Conservation (phyloP, 2,113 vertebrate species). For the Psilopsiagon aurifrons region DNA sequence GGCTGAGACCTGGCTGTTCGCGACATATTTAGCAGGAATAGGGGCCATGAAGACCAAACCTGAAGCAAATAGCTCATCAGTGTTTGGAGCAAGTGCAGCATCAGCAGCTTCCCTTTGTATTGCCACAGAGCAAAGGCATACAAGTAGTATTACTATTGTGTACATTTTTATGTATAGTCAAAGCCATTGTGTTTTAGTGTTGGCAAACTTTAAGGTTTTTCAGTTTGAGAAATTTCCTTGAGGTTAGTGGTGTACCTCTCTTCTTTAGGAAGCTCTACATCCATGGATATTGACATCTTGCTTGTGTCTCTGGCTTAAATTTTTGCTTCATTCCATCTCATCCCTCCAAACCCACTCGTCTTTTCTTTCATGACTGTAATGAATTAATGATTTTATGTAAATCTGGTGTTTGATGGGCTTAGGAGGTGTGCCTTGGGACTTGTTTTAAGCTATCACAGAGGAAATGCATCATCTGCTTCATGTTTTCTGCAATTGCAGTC, state of each 20-base stretch:
- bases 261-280: not conserved
- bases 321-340: not conserved
- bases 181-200: not conserved
- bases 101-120: not conserved
- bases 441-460: conserved; percentile 49
- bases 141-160: not conserved
- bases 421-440: conserved; percentile 29
- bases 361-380: conserved; percentile 36
- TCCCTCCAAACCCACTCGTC: not conserved
- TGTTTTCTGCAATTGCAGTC: not conserved
- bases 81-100: not conserved
- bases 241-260: not conserved
- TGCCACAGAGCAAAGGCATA: not conserved
- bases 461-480: conserved; percentile 46
- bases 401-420: conserved; percentile 35
- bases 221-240: not conserved
- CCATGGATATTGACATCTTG: not conserved
- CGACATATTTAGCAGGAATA: not conserved
- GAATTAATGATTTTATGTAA: conserved; percentile 71
- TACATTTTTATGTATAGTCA: not conserved
- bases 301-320: not conserved
- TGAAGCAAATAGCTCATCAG: not conserved
- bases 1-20: not conserved
- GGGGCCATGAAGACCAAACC: not conserved
- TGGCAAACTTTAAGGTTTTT: not conserved